These are phyloP conservation scores for Nycticorax nycticorax DNA, from an alignment of 2,113 vertebrate genomes.

Conservation along the genomic window DNA sequence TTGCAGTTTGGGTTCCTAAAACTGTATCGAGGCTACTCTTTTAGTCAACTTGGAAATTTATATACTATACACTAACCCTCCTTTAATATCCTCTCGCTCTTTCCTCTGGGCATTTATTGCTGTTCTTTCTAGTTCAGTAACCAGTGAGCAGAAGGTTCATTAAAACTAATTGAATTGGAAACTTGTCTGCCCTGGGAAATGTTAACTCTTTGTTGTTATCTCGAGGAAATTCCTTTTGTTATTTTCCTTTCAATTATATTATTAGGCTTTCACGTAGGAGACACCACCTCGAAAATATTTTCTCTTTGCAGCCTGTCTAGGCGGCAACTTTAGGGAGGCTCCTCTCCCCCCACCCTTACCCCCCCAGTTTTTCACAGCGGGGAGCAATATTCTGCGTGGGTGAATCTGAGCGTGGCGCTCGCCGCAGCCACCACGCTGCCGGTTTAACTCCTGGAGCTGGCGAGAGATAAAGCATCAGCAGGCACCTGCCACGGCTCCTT, in stretches of 20 bases:
- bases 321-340: neutral
- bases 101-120: slow-evolving; percentile 96
- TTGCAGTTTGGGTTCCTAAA: slow-evolving; percentile 72
- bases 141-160: slow-evolving; percentile 98
- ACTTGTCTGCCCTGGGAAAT: slow-evolving; percentile 97
- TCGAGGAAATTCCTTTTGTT: slow-evolving; percentile 85
- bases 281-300: neutral
- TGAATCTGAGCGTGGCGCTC: neutral
- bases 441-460: neutral
- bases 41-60: slow-evolving; percentile 91
- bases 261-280: neutral
- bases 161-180: slow-evolving; percentile 99
- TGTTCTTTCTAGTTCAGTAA: slow-evolving; percentile 98
- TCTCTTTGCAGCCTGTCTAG: neutral
- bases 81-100: slow-evolving; percentile 92
- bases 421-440: neutral
- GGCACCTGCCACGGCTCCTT: neutral
- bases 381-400: neutral
- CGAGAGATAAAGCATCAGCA: neutral
- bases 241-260: slow-evolving; percentile 49
- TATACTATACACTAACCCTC: slow-evolving; percentile 87
- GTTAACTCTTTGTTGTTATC: slow-evolving; percentile 93
- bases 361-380: neutral
- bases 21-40: slow-evolving; percentile 81
- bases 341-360: neutral